These are phyloP conservation scores for Macrosiphum euphorbiae DNA, from an alignment of 2,888 invertebrate genomes.

Conservation along the genomic window DNA sequence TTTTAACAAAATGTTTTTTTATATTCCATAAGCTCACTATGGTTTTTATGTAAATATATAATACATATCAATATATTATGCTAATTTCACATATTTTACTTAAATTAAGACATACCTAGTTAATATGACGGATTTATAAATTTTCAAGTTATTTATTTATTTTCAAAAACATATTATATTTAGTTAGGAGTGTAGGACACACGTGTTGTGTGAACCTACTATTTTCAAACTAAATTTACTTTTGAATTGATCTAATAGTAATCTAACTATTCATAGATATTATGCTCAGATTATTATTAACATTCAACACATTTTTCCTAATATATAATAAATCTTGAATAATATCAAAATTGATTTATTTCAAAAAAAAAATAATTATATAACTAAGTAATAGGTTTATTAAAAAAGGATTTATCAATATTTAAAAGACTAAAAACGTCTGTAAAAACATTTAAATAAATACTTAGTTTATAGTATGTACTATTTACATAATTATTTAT, in stretches of 20 bases:
- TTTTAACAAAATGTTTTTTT: neutral
- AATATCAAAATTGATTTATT: neutral
- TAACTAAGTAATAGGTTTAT: neutral
- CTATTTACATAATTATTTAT: neutral
- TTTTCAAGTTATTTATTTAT: neutral
- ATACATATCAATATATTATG: neutral
- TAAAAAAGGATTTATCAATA: neutral
- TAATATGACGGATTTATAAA: neutral
- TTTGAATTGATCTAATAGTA: neutral
- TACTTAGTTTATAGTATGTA: neutral
- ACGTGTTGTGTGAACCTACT: no score
- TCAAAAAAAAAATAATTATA: neutral
- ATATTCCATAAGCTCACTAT: neutral
- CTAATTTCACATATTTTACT: neutral
- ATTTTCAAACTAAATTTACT: neutral
- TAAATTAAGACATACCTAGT: neutral
- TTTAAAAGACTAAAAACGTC: neutral
- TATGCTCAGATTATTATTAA: constrained; percentile 11
- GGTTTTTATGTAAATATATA: neutral
- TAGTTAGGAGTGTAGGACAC: neutral
- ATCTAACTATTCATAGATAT: neutral
- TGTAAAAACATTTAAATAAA: neutral
- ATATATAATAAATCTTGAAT: neutral
- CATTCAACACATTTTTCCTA: neutral
- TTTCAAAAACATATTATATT: neutral